A percentile compares a stretch with the other conserved stretches of the same genome.
Conservation (phyloP, 1,140 invertebrate genomes). For the Drosophila melanica region DNA sequence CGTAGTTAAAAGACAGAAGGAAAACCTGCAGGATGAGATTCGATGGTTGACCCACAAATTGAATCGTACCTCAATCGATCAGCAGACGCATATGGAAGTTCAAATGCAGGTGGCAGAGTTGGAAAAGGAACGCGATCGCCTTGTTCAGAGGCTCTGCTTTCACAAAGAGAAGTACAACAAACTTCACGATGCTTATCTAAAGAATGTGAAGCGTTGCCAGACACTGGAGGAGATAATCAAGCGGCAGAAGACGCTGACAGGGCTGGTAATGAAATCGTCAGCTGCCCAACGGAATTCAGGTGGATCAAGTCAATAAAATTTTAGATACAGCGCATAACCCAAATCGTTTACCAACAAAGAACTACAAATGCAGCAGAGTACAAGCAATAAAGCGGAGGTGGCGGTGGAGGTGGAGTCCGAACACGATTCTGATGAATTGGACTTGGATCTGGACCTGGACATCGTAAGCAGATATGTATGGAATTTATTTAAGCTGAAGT, state of each 20-base stretch:
- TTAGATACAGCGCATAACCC: neutral
- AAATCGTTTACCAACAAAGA: constrained; percentile 13
- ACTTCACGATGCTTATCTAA: constrained; percentile 68
- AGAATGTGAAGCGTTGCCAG: constrained; percentile 74
- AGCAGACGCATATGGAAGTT: constrained; percentile 57
- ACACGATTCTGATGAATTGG: too few species aligned
- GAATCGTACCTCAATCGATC: constrained; percentile 37
- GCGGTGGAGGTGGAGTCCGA: too few species aligned
- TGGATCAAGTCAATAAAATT: neutral
- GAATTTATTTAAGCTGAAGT: too few species aligned
- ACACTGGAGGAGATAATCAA: constrained; percentile 76
- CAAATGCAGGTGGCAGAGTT: constrained; percentile 61
- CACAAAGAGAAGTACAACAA: constrained; percentile 79
- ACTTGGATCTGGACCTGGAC: too few species aligned
- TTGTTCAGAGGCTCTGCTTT: constrained; percentile 37
- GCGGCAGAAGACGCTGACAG: constrained; percentile 72
- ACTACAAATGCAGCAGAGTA: constrained; percentile 53
- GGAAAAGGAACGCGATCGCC: constrained; percentile 68
- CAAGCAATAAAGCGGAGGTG: neutral
- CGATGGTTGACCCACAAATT: constrained; percentile 59
- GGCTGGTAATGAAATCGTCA: constrained; percentile 75
- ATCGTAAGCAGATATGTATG: too few species aligned
- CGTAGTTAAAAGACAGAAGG: constrained; percentile 61
- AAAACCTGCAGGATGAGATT: constrained; percentile 69
- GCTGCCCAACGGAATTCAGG: constrained; percentile 60